Evolutionary conservation across 2,113 vertebrate genomes (phyloP).

Genomic region (Myrmecophaga tridactyla): DNA sequence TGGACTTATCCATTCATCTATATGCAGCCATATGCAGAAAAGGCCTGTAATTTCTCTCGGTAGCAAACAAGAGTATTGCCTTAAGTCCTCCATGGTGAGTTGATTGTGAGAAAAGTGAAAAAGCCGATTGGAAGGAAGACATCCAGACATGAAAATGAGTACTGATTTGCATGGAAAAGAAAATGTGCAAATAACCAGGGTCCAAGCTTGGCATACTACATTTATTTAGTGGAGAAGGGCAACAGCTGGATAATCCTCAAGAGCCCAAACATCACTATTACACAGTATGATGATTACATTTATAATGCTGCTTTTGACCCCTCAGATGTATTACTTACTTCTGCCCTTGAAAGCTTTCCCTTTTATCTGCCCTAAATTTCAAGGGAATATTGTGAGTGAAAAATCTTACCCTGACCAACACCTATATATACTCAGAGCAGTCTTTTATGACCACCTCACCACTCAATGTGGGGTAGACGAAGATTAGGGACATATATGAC

Average conservation of each 20-base stretch:
- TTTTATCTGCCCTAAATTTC: not conserved
- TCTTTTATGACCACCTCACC: not conserved
- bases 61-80: not conserved
- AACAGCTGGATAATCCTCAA: not conserved
- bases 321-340: not conserved
- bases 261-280: not conserved
- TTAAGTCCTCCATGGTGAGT: not conserved
- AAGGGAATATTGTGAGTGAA: not conserved
- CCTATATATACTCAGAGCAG: not conserved
- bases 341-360: not conserved
- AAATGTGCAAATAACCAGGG: not conserved
- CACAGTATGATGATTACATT: not conserved
- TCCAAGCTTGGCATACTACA: not conserved
- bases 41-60: conserved; percentile 1
- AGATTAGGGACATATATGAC: no score
- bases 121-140: not conserved
- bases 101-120: not conserved
- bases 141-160: not conserved
- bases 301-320: not conserved
- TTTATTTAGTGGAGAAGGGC: not conserved
- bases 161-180: not conserved
- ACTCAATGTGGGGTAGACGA: not conserved
- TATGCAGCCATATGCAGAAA: not conserved
- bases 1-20: not conserved
- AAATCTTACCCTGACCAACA: not conserved